phyloP scores from a whole-genome alignment of 35 echinoderm and acorn worm species.

The Amphiura filiformis region DNA sequence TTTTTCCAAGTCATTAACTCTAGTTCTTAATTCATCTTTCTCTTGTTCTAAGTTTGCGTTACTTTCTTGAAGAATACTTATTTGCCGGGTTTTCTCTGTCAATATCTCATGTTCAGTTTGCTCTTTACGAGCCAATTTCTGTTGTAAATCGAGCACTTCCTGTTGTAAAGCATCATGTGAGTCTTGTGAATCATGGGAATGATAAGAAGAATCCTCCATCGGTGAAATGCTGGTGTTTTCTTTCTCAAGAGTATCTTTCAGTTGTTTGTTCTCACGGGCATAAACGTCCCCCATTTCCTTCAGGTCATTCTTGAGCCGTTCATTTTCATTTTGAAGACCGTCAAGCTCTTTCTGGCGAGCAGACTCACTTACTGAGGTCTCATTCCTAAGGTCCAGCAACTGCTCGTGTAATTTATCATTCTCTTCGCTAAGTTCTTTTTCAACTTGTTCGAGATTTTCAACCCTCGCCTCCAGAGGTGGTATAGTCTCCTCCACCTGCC shows the following conservation, averaged over 20 bases:
- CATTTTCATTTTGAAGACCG: constrained; percentile 39
- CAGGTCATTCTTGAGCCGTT: constrained; percentile 60
- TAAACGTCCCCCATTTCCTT: constrained; percentile 66
- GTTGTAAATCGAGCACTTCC: constrained; percentile 56
- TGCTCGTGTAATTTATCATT: constrained; percentile 26
- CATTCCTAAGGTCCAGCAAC: background rate
- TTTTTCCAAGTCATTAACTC: constrained; percentile 44
- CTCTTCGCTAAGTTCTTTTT: constrained; percentile 18
- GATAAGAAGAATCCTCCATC: constrained; percentile 3
- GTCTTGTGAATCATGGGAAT: constrained; percentile 6
- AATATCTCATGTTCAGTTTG: constrained; percentile 91
- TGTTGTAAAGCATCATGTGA: constrained; percentile 9
- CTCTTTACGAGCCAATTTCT: constrained; percentile 78
- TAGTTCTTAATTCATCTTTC: constrained; percentile 54
- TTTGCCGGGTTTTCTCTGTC: constrained; percentile 94
- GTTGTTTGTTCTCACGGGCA: constrained; percentile 52
- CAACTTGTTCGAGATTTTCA: constrained; percentile 26
- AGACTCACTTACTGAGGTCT: background rate
- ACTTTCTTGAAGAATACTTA: constrained; percentile 88
- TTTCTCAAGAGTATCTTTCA: constrained; percentile 66
- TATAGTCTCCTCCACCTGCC: constrained; percentile 23
- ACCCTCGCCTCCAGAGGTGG: constrained; percentile 9
- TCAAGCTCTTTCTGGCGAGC: constrained; percentile 7
- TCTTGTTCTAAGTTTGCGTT: constrained; percentile 75
- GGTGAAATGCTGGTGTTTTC: background rate